phyloP scores from a whole-genome alignment of 2,113 vertebrate genomes.

The Chionodraco myersi region DNA sequence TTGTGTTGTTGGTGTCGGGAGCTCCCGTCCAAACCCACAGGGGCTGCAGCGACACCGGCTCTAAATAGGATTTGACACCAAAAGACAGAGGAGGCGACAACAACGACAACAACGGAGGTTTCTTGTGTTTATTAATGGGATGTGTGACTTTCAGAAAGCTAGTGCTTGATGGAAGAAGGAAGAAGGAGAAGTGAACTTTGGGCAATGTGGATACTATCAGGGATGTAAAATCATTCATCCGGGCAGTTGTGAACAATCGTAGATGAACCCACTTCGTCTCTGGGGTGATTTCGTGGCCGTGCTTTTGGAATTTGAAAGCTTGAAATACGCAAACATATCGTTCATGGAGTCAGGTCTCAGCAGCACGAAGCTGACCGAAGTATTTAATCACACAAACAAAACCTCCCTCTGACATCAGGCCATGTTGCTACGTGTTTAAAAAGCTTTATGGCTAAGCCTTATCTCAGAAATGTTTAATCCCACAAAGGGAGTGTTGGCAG shows the following conservation, averaged over 20 bases:
- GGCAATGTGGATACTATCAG: background rate
- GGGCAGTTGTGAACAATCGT: background rate
- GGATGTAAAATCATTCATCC: background rate
- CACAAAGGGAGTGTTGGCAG: conserved; percentile 4
- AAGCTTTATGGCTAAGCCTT: background rate
- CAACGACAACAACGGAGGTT: background rate
- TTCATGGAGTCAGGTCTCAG: no score
- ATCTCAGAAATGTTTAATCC: conserved; percentile 35
- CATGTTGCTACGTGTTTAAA: no score
- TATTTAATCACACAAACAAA: no score
- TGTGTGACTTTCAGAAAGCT: background rate
- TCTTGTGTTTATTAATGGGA: no score
- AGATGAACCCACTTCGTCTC: no score
- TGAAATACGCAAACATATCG: no score
- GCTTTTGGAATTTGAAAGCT: no score
- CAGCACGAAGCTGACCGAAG: no score
- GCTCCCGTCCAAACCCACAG: conserved; percentile 18
- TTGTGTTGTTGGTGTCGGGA: conserved; percentile 23
- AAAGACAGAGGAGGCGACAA: background rate
- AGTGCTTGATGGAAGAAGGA: background rate
- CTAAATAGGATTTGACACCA: conserved; percentile 44
- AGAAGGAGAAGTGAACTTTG: background rate
- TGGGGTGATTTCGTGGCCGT: no score
- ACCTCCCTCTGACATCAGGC: no score
- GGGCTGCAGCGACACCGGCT: conserved; percentile 19